Evolutionary conservation across 2,113 vertebrate species (phyloP), one percentile per base, ranked within the genome.

Genomic region (Lucifuga dentata): DNA sequence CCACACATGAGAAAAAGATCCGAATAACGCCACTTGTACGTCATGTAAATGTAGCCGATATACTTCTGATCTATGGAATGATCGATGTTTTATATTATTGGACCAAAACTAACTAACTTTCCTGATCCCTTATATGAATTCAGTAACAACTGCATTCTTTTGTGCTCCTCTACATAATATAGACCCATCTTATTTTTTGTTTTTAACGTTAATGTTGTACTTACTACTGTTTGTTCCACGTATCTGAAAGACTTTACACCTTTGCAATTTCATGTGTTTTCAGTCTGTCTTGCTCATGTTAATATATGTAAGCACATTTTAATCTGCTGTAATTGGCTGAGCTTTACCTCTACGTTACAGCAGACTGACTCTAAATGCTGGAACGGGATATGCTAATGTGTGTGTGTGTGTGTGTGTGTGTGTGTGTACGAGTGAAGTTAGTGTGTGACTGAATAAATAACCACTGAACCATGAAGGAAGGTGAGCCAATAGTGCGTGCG

Each of bases 401-500:
- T 20, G 50, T n/a, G 8, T 33, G 63, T 75, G 16, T 48, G 48
- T 24, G 21, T 13, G 58, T 48, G 52, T 17, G 4, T 23, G 43
- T 48, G 68, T 38, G 58, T 33, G 15, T 11, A 16, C 35, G 70
- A 62, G 55, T 38, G 50, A 50, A 62, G 61, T 39, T 70, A 21
- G 61, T 52, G 40, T 45, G 48, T 63, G 72, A 78, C 48, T 50
- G 59, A 76, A 73, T 70, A 78, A 76, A 79, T 68, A 65, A 45
- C 36, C 52, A 69, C 48, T 55, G 66, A 77, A 50, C 75, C 81
- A 61, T 81, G 81, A 86, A 81, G 68, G 64, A 81, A 73, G 80
- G 73, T 83, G 76, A 86, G 29, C 68, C 46, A 60, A 64, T 69
- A 63, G 48, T 50, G 60, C 32, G 41, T 61, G 50, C n/a, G 50